Percentiles rank a stretch among this genome's conserved stretches.
Conservation (phyloP, 2,888 invertebrate species). For the Andrena bucephala region DNA sequence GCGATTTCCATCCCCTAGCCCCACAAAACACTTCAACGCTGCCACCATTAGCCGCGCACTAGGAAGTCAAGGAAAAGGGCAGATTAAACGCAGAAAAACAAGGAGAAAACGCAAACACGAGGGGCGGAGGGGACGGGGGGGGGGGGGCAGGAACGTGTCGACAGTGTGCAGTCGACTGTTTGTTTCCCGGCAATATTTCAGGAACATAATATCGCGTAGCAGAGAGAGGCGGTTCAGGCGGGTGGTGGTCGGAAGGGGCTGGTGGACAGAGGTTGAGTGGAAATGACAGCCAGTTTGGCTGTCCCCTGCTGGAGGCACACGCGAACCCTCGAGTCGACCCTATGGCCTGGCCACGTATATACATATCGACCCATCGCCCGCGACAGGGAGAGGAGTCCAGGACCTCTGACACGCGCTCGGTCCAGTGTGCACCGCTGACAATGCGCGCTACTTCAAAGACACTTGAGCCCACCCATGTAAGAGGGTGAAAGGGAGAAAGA, state of each 20-base stretch:
- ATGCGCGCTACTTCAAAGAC: conserved; percentile 36
- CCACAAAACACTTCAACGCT: background rate
- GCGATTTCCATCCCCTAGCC: background rate
- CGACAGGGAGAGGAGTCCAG: conserved; percentile 36
- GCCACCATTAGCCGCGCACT: background rate
- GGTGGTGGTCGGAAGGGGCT: conserved; percentile 41
- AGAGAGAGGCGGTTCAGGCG: conserved; percentile 25
- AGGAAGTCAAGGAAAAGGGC: background rate
- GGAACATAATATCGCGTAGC: conserved; percentile 66
- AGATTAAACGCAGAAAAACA: background rate
- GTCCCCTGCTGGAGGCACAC: conserved; percentile 56
- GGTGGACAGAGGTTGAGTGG: conserved; percentile 61
- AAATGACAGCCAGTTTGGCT: conserved; percentile 74
- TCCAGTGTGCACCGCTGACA: conserved; percentile 20
- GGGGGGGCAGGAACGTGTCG: conserved; percentile 18
- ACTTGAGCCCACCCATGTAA: conserved; percentile 15
- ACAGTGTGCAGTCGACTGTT: conserved; percentile 55
- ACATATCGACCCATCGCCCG: conserved; percentile 63
- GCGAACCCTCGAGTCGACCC: conserved; percentile 59
- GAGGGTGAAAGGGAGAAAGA: conserved; percentile 30
- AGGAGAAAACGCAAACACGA: background rate
- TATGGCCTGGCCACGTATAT: conserved; percentile 60
- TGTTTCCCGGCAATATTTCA: conserved; percentile 66
- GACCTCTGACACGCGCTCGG: conserved; percentile 58
- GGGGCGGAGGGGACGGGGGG: background rate